phyloP scores from a whole-genome alignment of 2,888 invertebrate genomes.

The Atrina japonica region DNA sequence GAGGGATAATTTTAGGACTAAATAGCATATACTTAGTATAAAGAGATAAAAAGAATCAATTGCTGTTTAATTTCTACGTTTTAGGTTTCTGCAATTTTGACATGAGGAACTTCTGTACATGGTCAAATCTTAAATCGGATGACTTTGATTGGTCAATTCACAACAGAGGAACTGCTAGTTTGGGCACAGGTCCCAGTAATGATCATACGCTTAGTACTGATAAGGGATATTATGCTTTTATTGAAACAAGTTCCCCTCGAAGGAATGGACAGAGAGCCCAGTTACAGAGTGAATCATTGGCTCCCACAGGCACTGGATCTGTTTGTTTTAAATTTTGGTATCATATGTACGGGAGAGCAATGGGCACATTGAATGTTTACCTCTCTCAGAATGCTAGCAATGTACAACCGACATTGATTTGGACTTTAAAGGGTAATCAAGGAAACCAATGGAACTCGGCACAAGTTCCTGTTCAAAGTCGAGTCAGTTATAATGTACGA shows the following conservation, averaged over 20 bases:
- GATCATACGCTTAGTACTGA: constrained; percentile 71
- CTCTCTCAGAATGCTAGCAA: constrained; percentile 59
- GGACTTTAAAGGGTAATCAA: constrained; percentile 67
- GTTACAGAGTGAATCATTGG: constrained; percentile 64
- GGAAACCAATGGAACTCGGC: constrained; percentile 65
- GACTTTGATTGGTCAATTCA: constrained; percentile 74
- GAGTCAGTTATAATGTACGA: constrained; percentile 61
- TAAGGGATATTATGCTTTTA: constrained; percentile 75
- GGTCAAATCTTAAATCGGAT: constrained; percentile 65
- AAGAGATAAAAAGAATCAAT: too few species aligned
- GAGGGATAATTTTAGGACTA: too few species aligned
- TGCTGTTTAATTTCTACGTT: too few species aligned
- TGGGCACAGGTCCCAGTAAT: constrained; percentile 66
- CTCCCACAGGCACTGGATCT: constrained; percentile 51
- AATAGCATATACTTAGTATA: too few species aligned
- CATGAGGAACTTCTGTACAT: constrained; percentile 58
- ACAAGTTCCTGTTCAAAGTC: constrained; percentile 59
- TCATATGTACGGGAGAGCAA: constrained; percentile 71
- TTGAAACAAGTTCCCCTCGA: constrained; percentile 87
- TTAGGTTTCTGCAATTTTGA: constrained; percentile 71
- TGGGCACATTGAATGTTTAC: constrained; percentile 64
- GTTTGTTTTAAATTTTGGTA: constrained; percentile 75
- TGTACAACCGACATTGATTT: constrained; percentile 66
- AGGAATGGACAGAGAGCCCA: constrained; percentile 81
- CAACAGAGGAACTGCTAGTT: constrained; percentile 51